A percentile compares a stretch with the other conserved stretches of the same genome.
Conservation (phyloP, 2,113 vertebrate species). For the Albula goreensis region DNA sequence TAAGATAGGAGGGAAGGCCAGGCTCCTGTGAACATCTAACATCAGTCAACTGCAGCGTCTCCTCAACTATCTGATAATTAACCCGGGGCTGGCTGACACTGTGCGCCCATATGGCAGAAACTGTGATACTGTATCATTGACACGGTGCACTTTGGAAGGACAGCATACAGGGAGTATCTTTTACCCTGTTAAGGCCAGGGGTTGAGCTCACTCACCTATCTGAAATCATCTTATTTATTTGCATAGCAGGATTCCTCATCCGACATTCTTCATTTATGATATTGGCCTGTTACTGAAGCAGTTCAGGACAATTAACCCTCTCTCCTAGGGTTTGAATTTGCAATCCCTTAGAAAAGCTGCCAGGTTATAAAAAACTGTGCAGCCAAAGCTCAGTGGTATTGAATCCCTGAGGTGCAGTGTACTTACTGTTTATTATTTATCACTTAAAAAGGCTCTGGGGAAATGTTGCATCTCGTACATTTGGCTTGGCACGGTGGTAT, state of each 20-base stretch:
- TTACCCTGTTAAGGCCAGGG: not conserved
- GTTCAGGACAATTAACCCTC: not conserved
- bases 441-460: constrained; percentile 1
- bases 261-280: not conserved
- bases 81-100: not conserved
- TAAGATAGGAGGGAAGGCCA: not conserved
- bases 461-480: not conserved
- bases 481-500: not conserved
- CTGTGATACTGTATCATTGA: too few relatives aligned
- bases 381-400: too few relatives aligned
- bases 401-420: too few relatives aligned
- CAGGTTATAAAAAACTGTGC: too few relatives aligned
- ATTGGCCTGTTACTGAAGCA: not conserved
- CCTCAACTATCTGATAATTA: constrained; percentile 10
- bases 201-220: not conserved
- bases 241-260: not conserved
- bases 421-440: not conserved
- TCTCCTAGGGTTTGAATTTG: not conserved
- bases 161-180: not conserved
- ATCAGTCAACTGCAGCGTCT: not conserved
- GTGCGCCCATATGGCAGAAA: not conserved
- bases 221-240: not conserved
- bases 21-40: constrained; percentile 5
- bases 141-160: not conserved
- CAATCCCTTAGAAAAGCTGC: too few relatives aligned